Conservation (phyloP, 2,888 invertebrate genomes). For the Andrena minutula region DNA sequence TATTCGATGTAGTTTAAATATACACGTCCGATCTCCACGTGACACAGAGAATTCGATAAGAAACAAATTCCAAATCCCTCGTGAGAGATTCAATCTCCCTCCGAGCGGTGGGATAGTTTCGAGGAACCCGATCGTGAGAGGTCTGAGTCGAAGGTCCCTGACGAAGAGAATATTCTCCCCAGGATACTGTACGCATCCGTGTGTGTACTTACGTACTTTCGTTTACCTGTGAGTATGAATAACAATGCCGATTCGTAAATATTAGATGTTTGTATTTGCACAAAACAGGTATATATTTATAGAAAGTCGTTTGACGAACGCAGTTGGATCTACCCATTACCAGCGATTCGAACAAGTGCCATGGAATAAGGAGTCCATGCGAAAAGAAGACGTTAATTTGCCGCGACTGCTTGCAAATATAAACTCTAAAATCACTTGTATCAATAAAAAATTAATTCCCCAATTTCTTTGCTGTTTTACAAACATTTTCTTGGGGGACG, state of each 20-base stretch:
- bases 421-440: too few relatives aligned
- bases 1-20: too few relatives aligned
- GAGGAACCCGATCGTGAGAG: neutral
- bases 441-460: too few relatives aligned
- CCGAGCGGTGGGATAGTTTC: slow-evolving; percentile 22
- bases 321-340: neutral
- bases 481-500: too few relatives aligned
- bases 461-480: too few relatives aligned
- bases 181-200: neutral
- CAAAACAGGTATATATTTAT: neutral
- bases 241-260: neutral
- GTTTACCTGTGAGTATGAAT: neutral
- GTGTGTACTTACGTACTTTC: too few relatives aligned
- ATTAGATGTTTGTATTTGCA: neutral
- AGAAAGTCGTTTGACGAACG: neutral
- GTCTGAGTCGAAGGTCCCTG: neutral
- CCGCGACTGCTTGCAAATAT: too few relatives aligned
- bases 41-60: slow-evolving; percentile 41
- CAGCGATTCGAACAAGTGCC: too few relatives aligned
- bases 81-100: slow-evolving; percentile 21
- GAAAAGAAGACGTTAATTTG: too few relatives aligned
- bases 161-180: slow-evolving; percentile 23
- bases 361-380: neutral
- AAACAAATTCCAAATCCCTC: slow-evolving; percentile 49
- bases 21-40: neutral